phyloP scores from a whole-genome alignment of 2,113 vertebrate genomes.

The Syngnathus scovelli region DNA sequence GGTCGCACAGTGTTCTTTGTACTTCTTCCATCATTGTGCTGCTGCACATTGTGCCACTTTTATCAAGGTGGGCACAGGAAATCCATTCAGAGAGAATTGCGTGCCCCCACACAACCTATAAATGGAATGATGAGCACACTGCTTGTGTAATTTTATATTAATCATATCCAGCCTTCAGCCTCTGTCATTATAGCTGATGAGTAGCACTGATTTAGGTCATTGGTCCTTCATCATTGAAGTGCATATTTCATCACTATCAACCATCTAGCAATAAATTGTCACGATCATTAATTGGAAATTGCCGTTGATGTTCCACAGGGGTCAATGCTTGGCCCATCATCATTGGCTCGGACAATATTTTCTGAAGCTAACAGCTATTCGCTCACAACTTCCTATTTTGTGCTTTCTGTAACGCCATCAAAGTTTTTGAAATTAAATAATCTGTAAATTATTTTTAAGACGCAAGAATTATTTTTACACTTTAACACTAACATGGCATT shows the following conservation, averaged over 20 bases:
- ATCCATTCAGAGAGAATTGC: constrained; percentile 1
- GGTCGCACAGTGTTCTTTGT: background rate
- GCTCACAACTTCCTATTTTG: background rate
- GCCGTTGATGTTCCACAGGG: background rate
- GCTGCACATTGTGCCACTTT: constrained; percentile 3
- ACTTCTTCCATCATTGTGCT: background rate
- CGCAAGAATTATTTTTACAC: no score
- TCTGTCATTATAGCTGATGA: background rate
- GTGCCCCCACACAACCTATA: background rate
- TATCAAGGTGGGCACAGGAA: background rate
- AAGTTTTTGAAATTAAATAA: background rate
- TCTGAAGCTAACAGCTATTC: background rate
- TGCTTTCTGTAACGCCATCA: background rate
- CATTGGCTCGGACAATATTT: no score
- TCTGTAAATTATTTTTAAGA: no score
- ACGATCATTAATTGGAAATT: background rate
- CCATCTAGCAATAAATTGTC: background rate
- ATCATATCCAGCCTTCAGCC: background rate
- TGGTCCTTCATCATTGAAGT: background rate
- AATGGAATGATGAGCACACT: background rate
- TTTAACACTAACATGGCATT: no score
- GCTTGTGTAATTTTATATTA: background rate
- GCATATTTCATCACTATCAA: background rate
- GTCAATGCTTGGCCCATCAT: background rate
- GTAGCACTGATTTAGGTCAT: background rate